Conservation (phyloP, 2,113 vertebrate species). For the Morone chrysops region DNA sequence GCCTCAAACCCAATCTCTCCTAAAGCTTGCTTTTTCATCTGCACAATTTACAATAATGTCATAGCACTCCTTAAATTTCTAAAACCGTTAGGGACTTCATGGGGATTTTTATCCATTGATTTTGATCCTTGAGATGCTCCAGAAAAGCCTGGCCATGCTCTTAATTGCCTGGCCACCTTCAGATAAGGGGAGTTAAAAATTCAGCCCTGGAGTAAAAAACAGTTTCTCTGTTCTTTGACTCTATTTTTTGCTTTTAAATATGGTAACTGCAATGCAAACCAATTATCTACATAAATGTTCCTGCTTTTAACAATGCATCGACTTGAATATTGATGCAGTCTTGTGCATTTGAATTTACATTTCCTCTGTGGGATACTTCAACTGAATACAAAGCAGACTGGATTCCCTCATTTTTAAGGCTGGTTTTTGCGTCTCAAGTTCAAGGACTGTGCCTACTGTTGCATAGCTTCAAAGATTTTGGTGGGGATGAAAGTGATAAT, state of each 20-base stretch:
- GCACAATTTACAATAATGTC: constrained; percentile 57
- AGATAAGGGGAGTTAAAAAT: constrained; percentile 74
- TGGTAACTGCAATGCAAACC: constrained; percentile 63
- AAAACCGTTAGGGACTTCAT: constrained; percentile 75
- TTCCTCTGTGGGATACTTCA: constrained; percentile 42
- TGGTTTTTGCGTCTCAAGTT: constrained; percentile 58
- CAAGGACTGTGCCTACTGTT: constrained; percentile 74
- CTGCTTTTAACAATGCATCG: constrained; percentile 60
- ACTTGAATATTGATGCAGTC: constrained; percentile 68
- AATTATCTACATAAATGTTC: constrained; percentile 73
- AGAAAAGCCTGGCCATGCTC: constrained; percentile 41
- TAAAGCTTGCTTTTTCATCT: no score
- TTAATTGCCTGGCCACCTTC: constrained; percentile 68
- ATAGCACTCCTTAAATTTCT: constrained; percentile 53
- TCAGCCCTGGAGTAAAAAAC: constrained; percentile 40
- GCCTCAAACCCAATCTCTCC: no score
- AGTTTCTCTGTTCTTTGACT: constrained; percentile 40
- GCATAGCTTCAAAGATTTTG: constrained; percentile 72
- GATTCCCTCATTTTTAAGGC: constrained; percentile 54
- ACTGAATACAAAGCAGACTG: constrained; percentile 65
- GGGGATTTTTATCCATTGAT: constrained; percentile 70
- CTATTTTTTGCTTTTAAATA: constrained; percentile 66
- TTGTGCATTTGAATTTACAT: constrained; percentile 66
- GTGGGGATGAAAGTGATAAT: constrained; percentile 73
- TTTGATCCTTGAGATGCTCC: constrained; percentile 63